Percentiles rank a stretch among this genome's conserved stretches.
Conservation (phyloP, 2,797 vertebrate species). For the Petrocephalus sullivani region DNA sequence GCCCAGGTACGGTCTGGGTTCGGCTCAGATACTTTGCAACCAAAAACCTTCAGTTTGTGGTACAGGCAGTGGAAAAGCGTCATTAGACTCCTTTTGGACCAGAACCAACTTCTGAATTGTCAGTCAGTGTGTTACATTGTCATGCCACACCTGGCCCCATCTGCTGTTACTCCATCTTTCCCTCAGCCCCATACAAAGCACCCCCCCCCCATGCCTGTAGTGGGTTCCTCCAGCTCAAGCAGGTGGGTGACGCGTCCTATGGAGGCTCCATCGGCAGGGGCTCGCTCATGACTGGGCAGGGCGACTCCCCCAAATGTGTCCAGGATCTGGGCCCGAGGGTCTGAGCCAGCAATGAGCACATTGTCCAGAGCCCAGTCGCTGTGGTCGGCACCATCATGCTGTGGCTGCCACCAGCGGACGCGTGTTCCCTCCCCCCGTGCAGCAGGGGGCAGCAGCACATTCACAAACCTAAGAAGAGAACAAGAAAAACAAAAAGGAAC, state of each 20-base stretch:
- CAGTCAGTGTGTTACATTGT: not conserved
- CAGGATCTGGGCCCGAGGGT: constrained; percentile 81
- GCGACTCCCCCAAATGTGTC: constrained; percentile 90
- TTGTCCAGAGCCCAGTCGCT: constrained; percentile 97
- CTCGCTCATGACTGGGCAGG: constrained; percentile 81
- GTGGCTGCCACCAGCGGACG: constrained; percentile 97
- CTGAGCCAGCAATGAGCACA: constrained; percentile 86
- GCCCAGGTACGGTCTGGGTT: not conserved
- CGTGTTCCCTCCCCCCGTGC: constrained; percentile 82
- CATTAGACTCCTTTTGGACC: not conserved
- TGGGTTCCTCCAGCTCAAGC: constrained; percentile 70
- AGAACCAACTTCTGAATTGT: not conserved
- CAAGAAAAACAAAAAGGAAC: not conserved
- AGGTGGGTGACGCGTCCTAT: constrained; percentile 67
- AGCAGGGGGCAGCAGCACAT: constrained; percentile 85
- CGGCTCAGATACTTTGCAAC: too few species aligned
- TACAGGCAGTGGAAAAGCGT: too few species aligned
- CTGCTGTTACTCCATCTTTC: not conserved
- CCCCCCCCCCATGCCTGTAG: constrained; percentile 50
- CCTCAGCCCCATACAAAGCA: not conserved
- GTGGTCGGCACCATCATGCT: constrained; percentile 86
- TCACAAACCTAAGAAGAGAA: constrained; percentile 76
- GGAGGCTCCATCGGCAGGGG: constrained; percentile 76
- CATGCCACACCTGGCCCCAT: not conserved
- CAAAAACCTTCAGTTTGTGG: too few species aligned